Percentiles rank a stretch among this genome's conserved stretches.
Evolutionary conservation across 1,140 invertebrate genomes (phyloP).

Genomic region (Trissolcus basalis): DNA sequence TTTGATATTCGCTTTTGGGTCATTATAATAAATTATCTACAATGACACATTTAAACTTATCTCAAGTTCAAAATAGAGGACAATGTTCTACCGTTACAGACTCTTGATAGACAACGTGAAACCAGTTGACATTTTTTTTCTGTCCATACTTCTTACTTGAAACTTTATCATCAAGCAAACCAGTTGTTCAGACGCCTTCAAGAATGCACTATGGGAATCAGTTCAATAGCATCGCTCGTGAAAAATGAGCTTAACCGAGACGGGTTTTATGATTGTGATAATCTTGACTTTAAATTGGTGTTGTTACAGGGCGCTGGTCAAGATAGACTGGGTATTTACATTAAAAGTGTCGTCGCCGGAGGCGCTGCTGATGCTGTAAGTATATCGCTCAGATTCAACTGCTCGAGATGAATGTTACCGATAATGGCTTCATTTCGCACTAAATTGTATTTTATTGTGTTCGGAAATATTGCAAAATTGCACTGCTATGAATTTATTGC

Average conservation of each 20-base stretch:
- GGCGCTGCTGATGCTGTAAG: slow-evolving; percentile 94
- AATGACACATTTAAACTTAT: background rate
- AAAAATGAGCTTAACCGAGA: slow-evolving; percentile 5
- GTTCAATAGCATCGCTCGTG: background rate
- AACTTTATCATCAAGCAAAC: slow-evolving; percentile 30
- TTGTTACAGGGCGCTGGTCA: slow-evolving; percentile 88
- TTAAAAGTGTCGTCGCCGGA: slow-evolving; percentile 97
- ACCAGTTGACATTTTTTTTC: slow-evolving; percentile 42
- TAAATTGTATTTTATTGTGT: slow-evolving; percentile 6
- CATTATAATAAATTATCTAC: no score
- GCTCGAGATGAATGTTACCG: slow-evolving; percentile 5
- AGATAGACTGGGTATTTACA: slow-evolving; percentile 95
- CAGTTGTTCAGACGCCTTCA: slow-evolving; percentile 21
- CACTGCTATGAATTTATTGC: slow-evolving; percentile 30
- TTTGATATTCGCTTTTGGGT: no score
- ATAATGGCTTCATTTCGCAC: slow-evolving; percentile 18
- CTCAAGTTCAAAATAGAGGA: slow-evolving; percentile 7
- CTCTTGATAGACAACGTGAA: slow-evolving; percentile 9
- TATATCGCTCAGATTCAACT: slow-evolving; percentile 46
- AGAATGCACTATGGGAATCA: slow-evolving; percentile 15
- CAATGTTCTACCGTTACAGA: slow-evolving; percentile 3
- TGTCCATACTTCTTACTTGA: slow-evolving; percentile 1
- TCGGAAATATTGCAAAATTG: background rate
- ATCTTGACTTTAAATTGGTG: slow-evolving; percentile 47
- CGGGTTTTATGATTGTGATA: slow-evolving; percentile 50